Base-by-base conservation (phyloP, 2,797 vertebrate species). In the Crocidura indochinensis region DNA sequence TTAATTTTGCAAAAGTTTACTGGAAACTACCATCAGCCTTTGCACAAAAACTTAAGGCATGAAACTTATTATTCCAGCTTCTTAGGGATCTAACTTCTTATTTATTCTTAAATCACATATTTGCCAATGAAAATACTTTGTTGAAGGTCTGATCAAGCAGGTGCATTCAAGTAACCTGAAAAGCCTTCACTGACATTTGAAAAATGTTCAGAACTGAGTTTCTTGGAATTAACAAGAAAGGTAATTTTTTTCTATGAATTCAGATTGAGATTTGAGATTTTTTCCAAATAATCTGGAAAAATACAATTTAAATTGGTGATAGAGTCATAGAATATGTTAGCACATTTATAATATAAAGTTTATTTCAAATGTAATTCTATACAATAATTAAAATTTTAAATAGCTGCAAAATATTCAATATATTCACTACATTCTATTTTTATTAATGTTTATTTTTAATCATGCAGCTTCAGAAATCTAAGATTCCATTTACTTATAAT, bases 51-150 rank as follows among this genome's bases (percentile, higher is more conserved):
- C 84, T 95, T 2, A 87, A 95, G 94, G 82, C 81, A 78, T 64
- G 76, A 84, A n/a, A 44, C 49, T 94, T 93, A 75, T 89, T 91
- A 78, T 94, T 96, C 81, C 74, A 29, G 79, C 92, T 97, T 92
- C 87, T 95, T 1, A 0, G 86, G 56, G 85, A 53, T 88, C 94
- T 75, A 4, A 85, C 69, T 93, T 56, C 74, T 92, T 96, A 88
- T 67, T 96, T 96, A 94, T 96, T 94, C 31, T 74, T 95, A 96
- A 95, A 95, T 94, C 44, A 88, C 0, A 1, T 78, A 12, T 95
- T 94, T 97, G 90, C 93, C 95, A 97, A 91, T 68, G 89, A 95
- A 97, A 97, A 96, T 94, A 93, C 60, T 92, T 96, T n/a, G 56
- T 87, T 95, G 86, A 90, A 73, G 71, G 86, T 96, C 93, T 94